Evolutionary conservation across 2,797 vertebrate species (phyloP).

Genomic region (Mallotus villosus): DNA sequence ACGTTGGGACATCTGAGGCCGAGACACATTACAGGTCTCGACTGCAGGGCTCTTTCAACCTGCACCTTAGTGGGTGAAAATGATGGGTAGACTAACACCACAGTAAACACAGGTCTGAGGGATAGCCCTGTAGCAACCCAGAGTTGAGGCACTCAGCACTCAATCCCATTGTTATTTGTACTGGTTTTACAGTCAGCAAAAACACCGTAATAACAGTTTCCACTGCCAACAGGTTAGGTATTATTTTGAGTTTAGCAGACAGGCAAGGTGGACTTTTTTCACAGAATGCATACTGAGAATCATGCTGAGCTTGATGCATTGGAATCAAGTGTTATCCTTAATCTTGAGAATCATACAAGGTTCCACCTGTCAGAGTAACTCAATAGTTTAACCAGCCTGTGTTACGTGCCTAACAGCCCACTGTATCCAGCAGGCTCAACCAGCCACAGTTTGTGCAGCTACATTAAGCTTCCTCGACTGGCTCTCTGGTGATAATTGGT

Average conservation of each 20-base stretch:
- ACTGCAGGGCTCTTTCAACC: slow-evolving; percentile 56
- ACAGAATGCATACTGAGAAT: too few species aligned
- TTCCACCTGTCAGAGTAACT: too few species aligned
- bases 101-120: slow-evolving; percentile 57
- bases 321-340: too few species aligned
- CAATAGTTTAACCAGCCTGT: too few species aligned
- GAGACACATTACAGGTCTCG: slow-evolving; percentile 58
- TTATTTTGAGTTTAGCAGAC: too few species aligned
- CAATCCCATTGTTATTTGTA: neutral
- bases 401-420: too few species aligned
- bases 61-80: slow-evolving; percentile 62
- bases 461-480: neutral
- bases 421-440: too few species aligned
- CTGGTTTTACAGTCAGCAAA: slow-evolving; percentile 5
- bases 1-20: slow-evolving; percentile 61
- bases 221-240: too few species aligned
- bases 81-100: slow-evolving; percentile 65
- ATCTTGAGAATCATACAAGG: too few species aligned
- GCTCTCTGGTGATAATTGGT: neutral
- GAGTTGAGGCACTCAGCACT: slow-evolving; percentile 29
- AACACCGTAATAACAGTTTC: slow-evolving; percentile 3
- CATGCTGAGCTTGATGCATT: too few species aligned
- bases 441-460: too few species aligned
- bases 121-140: slow-evolving; percentile 27
- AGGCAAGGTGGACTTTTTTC: too few species aligned